Conservation (phyloP, 2,797 vertebrate species). For the Meda fulgida region DNA sequence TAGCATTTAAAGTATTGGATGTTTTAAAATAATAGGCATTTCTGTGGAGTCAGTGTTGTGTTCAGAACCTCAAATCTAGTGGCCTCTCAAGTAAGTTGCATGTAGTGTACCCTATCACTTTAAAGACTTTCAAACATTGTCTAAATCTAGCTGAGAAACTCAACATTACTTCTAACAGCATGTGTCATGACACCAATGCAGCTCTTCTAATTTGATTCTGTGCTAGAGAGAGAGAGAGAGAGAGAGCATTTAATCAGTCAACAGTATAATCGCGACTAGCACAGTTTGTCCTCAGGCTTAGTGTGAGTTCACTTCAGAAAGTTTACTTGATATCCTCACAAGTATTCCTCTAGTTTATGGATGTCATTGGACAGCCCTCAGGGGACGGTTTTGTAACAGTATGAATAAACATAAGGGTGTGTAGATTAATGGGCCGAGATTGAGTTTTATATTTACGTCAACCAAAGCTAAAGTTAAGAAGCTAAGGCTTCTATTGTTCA, state of each 20-base stretch:
- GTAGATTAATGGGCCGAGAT: neutral
- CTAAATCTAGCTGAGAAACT: conserved; percentile 77
- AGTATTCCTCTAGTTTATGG: conserved; percentile 11
- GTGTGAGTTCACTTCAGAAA: conserved; percentile 41
- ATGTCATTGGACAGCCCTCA: conserved; percentile 6
- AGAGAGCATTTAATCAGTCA: conserved; percentile 30
- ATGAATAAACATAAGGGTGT: conserved; percentile 2
- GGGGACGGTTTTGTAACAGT: neutral
- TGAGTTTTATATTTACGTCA: neutral
- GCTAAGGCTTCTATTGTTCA: neutral
- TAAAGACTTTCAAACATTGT: conserved; percentile 63
- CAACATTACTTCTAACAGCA: conserved; percentile 59
- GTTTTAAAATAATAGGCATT: neutral
- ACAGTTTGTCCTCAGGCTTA: conserved; percentile 48
- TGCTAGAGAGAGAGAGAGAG: conserved; percentile 47
- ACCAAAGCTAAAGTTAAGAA: neutral
- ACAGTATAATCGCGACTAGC: conserved; percentile 33
- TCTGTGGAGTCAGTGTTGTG: neutral
- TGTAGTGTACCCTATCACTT: conserved; percentile 65
- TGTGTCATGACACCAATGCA: conserved; percentile 36
- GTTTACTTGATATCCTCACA: conserved; percentile 30
- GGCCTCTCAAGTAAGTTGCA: conserved; percentile 37
- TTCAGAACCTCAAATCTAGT: conserved; percentile 12
- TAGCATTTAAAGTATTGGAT: neutral
- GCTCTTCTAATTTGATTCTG: conserved; percentile 60